phyloP scores from a whole-genome alignment of 1,140 invertebrate genomes.

The Drepana arcuata region DNA sequence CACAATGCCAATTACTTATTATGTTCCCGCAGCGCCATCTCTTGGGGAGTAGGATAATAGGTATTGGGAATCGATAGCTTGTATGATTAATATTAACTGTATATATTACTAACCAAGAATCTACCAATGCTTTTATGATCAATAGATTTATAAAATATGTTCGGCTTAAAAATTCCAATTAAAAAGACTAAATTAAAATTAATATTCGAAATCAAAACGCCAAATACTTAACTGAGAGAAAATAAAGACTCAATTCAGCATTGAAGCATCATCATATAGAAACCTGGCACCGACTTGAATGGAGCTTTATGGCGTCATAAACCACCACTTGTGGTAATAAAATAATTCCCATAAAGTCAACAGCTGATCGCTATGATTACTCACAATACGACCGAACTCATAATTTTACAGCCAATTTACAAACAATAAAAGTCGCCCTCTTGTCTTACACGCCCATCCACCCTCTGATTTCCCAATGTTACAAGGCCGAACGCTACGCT shows the following conservation, averaged over 20 bases:
- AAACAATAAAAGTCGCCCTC: conserved; percentile 72
- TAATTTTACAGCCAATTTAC: conserved; percentile 74
- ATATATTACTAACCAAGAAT: no score
- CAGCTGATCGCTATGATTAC: conserved; percentile 65
- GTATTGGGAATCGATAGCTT: conserved; percentile 15
- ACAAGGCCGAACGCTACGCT: conserved; percentile 37
- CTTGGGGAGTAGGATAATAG: conserved; percentile 23
- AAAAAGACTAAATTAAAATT: no score
- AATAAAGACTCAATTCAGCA: no score
- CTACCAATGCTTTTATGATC: no score
- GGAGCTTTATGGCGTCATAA: conserved; percentile 53
- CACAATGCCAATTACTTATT: background rate
- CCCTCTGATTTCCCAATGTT: conserved; percentile 67
- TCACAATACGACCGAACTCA: conserved; percentile 61
- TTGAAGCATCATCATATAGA: no score
- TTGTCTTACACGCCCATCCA: conserved; percentile 65
- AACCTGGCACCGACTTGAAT: conserved; percentile 38
- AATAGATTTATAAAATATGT: no score
- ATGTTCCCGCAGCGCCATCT: conserved; percentile 31
- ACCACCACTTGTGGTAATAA: conserved; percentile 56
- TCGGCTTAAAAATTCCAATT: no score
- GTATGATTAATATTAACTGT: conserved; percentile 2
- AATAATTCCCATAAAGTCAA: conserved; percentile 64
- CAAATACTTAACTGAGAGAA: no score
- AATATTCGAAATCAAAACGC: no score